These are phyloP conservation scores for Atherix ibis DNA, from an alignment of 2,888 invertebrate genomes.

Conservation along the genomic window DNA sequence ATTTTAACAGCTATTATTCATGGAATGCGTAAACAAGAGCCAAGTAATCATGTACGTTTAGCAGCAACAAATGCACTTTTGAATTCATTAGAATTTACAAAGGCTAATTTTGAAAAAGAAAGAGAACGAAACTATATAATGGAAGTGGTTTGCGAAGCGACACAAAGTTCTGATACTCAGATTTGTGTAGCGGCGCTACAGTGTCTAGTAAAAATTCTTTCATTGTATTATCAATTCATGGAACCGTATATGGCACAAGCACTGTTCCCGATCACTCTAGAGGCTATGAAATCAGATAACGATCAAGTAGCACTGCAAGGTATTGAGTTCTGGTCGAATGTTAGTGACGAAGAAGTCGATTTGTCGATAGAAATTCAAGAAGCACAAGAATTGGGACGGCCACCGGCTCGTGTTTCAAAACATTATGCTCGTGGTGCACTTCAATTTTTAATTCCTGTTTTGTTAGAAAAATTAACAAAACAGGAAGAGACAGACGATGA, in stretches of 20 bases:
- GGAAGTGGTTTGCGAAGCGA: conserved; percentile 99
- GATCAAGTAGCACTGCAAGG: conserved; percentile 96
- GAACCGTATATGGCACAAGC: conserved; percentile 98
- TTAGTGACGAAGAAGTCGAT: conserved; percentile 98
- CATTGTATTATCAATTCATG: conserved; percentile 97
- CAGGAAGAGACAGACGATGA: conserved; percentile 97
- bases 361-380: conserved; percentile 86
- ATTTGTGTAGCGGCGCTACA: conserved; percentile 94
- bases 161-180: conserved; percentile 80
- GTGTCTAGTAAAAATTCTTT: conserved; percentile 94
- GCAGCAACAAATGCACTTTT: conserved; percentile 93
- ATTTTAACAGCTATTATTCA: conserved; percentile 98
- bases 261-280: conserved; percentile 91
- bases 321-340: conserved; percentile 99
- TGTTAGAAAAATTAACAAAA: conserved; percentile 86
- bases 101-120: conserved; percentile 96
- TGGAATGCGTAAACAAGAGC: conserved; percentile 91
- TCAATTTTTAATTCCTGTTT: conserved; percentile 83
- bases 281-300: conserved; percentile 94
- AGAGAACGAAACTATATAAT: conserved; percentile 96
- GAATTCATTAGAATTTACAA: conserved; percentile 96
- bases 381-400: conserved; percentile 81
- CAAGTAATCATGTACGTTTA: conserved; percentile 82
- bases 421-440: conserved; percentile 98
- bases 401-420: conserved; percentile 82